phyloP scores from a whole-genome alignment of 2,888 invertebrate species.

The Epinotia bilunana region DNA sequence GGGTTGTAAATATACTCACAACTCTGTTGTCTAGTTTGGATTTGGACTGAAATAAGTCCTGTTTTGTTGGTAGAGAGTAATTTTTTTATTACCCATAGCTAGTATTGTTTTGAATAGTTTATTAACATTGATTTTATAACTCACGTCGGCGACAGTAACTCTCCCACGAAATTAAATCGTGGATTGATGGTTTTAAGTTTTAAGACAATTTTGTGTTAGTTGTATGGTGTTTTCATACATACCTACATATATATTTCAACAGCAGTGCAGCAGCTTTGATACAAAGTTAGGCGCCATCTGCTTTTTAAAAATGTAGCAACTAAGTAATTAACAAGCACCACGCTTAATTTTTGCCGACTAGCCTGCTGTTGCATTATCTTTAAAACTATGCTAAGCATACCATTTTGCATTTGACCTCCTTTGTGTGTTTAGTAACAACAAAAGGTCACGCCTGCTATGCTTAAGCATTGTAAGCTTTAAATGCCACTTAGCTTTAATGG shows the following conservation, averaged over 20 bases:
- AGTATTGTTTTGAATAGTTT: no score
- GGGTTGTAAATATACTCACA: no score
- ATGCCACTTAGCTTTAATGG: conserved; percentile 32
- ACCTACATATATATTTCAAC: neutral
- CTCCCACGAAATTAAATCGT: no score
- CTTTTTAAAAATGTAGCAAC: neutral
- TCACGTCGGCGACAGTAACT: no score
- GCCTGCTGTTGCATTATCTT: conserved; percentile 3
- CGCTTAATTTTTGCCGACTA: neutral
- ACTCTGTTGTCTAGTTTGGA: no score
- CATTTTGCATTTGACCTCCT: conserved; percentile 38
- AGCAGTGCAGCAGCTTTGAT: neutral
- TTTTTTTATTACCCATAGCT: neutral
- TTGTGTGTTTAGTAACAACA: conserved; percentile 38
- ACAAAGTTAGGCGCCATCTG: neutral
- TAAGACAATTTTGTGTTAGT: no score
- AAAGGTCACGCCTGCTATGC: conserved; percentile 32
- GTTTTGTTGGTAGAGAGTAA: neutral
- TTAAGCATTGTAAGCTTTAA: conserved; percentile 26
- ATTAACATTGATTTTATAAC: no score
- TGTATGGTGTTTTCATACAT: no score
- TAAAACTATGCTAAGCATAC: conserved; percentile 28
- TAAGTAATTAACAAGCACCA: neutral
- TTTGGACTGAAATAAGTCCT: neutral
- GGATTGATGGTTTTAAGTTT: no score